Conservation (phyloP, 2,888 invertebrate species). For the Lycophotia porphyrea region DNA sequence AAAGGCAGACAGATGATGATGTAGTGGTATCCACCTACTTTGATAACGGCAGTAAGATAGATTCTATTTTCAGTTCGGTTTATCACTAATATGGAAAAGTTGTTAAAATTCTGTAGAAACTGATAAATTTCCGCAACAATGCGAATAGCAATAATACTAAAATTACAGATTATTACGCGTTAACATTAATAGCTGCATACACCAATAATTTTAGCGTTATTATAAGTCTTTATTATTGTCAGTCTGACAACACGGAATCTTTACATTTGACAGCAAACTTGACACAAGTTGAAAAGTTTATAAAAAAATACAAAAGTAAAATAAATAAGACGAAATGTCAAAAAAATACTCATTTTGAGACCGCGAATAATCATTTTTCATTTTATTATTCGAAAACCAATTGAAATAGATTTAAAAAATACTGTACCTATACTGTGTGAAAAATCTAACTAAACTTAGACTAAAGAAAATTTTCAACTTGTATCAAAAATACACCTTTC, state of each 20-base stretch:
- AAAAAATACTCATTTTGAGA: constrained; percentile 24
- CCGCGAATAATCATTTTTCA: constrained; percentile 3
- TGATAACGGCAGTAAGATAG: neutral
- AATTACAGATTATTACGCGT: constrained; percentile 31
- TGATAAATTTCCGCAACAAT: constrained; percentile 23
- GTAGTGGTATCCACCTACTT: neutral
- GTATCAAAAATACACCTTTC: constrained; percentile 56
- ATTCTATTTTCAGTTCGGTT: neutral
- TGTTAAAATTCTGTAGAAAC: constrained; percentile 41
- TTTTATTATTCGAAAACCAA: constrained; percentile 11
- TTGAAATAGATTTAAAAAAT: constrained; percentile 32
- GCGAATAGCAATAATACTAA: constrained; percentile 43
- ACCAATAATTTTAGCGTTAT: constrained; percentile 51
- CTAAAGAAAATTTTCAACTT: constrained; percentile 53
- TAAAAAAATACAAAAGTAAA: constrained; percentile 30
- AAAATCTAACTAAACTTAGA: constrained; percentile 45
- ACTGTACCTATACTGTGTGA: constrained; percentile 26
- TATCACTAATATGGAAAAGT: neutral
- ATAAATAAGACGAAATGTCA: constrained; percentile 16
- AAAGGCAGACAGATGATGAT: no score
- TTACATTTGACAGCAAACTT: constrained; percentile 22
- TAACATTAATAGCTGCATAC: constrained; percentile 7
- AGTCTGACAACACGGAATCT: constrained; percentile 36
- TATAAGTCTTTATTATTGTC: constrained; percentile 55
- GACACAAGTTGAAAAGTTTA: constrained; percentile 58